Percentiles rank a stretch among this genome's conserved stretches.
Evolutionary conservation across 2,113 vertebrate genomes (phyloP).

Genomic region (Notothenia coriiceps): DNA sequence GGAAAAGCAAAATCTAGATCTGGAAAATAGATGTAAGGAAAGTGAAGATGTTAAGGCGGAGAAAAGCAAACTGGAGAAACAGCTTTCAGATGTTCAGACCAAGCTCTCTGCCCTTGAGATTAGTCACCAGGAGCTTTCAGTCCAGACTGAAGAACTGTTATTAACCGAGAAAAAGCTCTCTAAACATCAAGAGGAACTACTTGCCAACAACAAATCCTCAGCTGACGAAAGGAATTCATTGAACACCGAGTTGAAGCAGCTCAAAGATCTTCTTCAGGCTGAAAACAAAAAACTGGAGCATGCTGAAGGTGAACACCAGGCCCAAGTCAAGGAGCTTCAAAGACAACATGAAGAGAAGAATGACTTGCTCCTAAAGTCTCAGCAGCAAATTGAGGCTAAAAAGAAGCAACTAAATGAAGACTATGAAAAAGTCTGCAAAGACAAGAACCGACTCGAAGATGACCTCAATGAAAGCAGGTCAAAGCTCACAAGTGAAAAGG

Average conservation of each 20-base stretch:
- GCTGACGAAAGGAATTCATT: constrained; percentile 77
- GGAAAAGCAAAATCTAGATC: constrained; percentile 89
- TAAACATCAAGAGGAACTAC: constrained; percentile 82
- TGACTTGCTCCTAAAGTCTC: constrained; percentile 67
- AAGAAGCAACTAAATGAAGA: constrained; percentile 83
- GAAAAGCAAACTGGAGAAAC: constrained; percentile 84
- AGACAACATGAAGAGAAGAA: constrained; percentile 70
- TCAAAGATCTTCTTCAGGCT: constrained; percentile 77
- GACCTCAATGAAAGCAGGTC: constrained; percentile 84
- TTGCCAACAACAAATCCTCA: constrained; percentile 74
- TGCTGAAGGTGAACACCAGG: constrained; percentile 67
- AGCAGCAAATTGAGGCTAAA: constrained; percentile 71
- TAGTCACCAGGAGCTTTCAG: constrained; percentile 80
- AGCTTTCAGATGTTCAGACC: constrained; percentile 83
- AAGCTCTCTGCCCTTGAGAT: constrained; percentile 80
- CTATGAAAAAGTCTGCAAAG: constrained; percentile 83
- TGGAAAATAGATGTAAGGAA: constrained; percentile 87
- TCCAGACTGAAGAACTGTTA: constrained; percentile 82
- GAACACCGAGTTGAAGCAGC: constrained; percentile 73
- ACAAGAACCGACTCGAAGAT: constrained; percentile 84
- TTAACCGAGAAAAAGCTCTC: constrained; percentile 78
- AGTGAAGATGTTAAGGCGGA: constrained; percentile 84
- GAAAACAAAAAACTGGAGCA: constrained; percentile 81
- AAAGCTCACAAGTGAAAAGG: constrained; percentile 82
- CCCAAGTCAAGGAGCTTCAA: constrained; percentile 81